Evolutionary conservation across 2,113 vertebrate genomes (phyloP).

Genomic region (Megaceryle maxima): DNA sequence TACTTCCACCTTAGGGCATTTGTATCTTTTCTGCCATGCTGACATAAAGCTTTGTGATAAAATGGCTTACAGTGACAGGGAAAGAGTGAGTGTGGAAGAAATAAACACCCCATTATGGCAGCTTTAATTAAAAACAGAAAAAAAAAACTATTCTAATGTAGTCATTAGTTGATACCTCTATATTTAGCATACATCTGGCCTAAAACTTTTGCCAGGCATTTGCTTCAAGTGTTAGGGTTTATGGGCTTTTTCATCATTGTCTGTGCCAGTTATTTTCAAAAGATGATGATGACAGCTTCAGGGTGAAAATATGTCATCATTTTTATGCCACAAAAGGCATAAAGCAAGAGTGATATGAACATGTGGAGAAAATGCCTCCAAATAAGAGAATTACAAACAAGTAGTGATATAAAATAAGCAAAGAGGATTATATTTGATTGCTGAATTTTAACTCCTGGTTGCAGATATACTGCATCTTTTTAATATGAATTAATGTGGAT

Average conservation of each 20-base stretch:
- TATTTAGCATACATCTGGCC: not conserved
- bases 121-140: constrained; percentile 59
- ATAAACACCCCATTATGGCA: not conserved
- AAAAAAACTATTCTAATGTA: not conserved
- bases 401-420: constrained; percentile 43
- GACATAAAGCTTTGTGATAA: constrained; percentile 38
- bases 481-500: not conserved
- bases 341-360: not conserved
- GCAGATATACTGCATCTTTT: not conserved
- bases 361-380: constrained; percentile 21
- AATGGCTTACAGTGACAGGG: not conserved
- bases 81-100: constrained; percentile 23
- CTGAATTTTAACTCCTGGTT: constrained; percentile 41
- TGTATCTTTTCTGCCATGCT: constrained; percentile 36
- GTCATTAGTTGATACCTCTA: not conserved
- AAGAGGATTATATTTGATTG: constrained; percentile 46
- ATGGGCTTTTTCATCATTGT: not conserved
- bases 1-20: constrained; percentile 38
- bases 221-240: not conserved
- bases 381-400: constrained; percentile 51
- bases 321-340: constrained; percentile 33
- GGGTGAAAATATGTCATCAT: constrained; percentile 40
- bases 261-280: constrained; percentile 38
- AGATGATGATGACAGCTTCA: not conserved
- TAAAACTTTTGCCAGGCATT: not conserved